Conservation (phyloP, 1,140 invertebrate species). For the Caenorhabditis remanei region DNA sequence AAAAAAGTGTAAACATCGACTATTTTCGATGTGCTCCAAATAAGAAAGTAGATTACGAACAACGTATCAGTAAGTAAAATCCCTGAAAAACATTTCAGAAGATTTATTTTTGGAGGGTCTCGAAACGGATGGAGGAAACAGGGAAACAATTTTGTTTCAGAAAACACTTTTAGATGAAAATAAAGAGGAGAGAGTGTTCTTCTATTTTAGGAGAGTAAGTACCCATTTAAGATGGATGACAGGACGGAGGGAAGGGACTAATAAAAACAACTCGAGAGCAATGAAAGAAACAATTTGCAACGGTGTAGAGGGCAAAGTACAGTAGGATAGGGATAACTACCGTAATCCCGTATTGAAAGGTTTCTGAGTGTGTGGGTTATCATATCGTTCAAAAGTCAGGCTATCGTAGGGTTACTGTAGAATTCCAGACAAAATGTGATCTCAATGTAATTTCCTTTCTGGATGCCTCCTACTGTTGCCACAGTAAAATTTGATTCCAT, state of each 20-base stretch:
- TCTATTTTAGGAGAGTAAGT: background rate
- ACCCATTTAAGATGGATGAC: background rate
- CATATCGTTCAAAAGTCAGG: no score
- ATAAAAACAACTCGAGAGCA: constrained; percentile 10
- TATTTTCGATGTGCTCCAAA: constrained; percentile 14
- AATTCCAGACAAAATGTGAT: no score
- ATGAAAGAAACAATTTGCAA: background rate
- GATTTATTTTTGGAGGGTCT: no score
- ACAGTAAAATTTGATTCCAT: no score
- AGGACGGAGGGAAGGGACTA: background rate
- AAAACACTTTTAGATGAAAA: background rate
- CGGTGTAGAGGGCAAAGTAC: background rate
- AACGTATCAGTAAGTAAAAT: background rate
- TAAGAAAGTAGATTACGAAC: constrained; percentile 26
- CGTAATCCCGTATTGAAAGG: no score
- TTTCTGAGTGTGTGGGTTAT: no score
- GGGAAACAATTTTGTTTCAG: constrained; percentile 8
- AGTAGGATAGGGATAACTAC: no score
- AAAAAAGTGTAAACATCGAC: constrained; percentile 23
- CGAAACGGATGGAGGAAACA: background rate
- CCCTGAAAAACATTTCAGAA: background rate
- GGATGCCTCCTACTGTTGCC: no score
- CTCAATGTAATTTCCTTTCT: no score
- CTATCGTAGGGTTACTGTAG: no score
- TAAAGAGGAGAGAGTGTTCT: background rate